Evolutionary conservation across 64 coral and sea anemone species (phyloP).

Genomic region (Trachythela sp.): DNA sequence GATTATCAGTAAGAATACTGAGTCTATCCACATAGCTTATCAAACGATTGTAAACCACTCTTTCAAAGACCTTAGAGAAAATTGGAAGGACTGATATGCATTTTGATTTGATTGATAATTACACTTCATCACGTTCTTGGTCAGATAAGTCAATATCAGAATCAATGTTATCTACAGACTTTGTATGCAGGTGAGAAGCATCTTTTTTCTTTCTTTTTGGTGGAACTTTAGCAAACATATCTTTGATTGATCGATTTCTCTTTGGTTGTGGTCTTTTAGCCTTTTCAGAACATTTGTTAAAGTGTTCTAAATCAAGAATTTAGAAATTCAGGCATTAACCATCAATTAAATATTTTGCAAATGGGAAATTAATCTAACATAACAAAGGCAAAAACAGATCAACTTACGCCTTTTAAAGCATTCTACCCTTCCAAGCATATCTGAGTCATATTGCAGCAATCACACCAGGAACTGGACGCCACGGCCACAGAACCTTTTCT

Average conservation of each 20-base stretch:
- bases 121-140: background rate
- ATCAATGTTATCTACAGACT: background rate
- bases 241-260: slow-evolving; percentile 1
- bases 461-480: slow-evolving; percentile 6
- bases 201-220: background rate
- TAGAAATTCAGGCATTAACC: background rate
- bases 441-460: background rate
- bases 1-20: too few relatives aligned
- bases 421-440: background rate
- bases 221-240: background rate
- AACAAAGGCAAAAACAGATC: background rate
- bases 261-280: background rate
- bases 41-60: too few relatives aligned
- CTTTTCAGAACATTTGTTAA: slow-evolving; percentile 6
- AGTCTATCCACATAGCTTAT: too few relatives aligned
- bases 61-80: too few relatives aligned
- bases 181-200: background rate
- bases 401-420: background rate
- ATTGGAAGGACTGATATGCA: too few relatives aligned
- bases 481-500: background rate
- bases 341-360: background rate
- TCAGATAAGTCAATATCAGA: slow-evolving; percentile 6
- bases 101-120: background rate
- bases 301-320: background rate
- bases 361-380: background rate